Evolutionary conservation across 2,113 vertebrate genomes (phyloP).

Genomic region (Hyaena hyaena): DNA sequence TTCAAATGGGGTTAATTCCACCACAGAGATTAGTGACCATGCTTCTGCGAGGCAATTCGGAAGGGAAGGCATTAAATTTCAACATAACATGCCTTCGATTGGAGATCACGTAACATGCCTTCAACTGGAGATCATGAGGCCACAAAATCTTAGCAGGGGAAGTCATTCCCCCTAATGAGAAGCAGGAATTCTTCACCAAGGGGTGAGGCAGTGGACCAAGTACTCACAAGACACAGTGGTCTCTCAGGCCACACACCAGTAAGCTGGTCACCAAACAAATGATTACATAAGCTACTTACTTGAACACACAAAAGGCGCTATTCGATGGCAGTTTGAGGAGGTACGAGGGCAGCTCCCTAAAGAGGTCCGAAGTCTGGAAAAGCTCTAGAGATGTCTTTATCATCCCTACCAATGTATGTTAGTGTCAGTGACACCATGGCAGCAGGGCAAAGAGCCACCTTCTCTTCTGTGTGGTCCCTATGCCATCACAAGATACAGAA

Average conservation of each 20-base stretch:
- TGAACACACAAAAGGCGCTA: neutral
- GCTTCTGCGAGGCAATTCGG: neutral
- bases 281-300: neutral
- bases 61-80: slow-evolving; percentile 39
- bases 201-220: neutral
- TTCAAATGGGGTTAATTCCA: neutral
- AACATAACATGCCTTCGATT: neutral
- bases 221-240: neutral
- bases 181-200: neutral
- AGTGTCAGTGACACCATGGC: neutral
- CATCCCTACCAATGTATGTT: neutral
- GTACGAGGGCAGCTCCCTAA: neutral
- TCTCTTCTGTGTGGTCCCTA: neutral
- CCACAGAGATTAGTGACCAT: neutral
- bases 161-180: neutral
- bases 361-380: neutral
- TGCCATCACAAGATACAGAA: neutral
- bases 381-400: neutral
- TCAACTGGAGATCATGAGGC: neutral
- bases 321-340: neutral
- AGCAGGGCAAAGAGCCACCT: neutral
- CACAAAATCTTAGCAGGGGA: neutral
- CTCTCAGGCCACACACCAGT: neutral
- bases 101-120: neutral
- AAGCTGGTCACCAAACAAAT: neutral